phyloP scores from a whole-genome alignment of 2,797 vertebrate species.

The Melanogrammus aeglefinus region DNA sequence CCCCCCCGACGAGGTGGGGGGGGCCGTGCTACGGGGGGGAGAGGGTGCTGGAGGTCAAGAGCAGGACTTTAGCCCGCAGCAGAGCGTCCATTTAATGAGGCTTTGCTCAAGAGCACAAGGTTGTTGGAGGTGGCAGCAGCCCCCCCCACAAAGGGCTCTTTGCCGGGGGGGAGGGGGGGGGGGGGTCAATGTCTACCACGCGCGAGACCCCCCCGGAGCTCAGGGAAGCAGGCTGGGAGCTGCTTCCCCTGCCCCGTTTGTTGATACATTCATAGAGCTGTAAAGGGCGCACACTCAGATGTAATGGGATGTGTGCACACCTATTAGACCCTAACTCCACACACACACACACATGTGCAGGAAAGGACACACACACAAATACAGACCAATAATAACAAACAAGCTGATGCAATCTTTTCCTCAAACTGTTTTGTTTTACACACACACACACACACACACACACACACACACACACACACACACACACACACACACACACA shows the following conservation, averaged over 20 bases:
- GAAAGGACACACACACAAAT: not conserved
- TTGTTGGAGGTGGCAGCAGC: not conserved
- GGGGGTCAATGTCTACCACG: too few species aligned
- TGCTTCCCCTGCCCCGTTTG: not conserved
- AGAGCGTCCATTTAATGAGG: slow-evolving; percentile 53
- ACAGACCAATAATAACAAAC: not conserved
- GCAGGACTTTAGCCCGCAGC: slow-evolving; percentile 1
- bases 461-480: slow-evolving; percentile 7
- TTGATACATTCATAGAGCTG: slow-evolving; percentile 1
- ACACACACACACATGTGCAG: not conserved
- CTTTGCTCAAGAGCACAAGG: slow-evolving; percentile 52
- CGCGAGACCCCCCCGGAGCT: not conserved
- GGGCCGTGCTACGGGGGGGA: slow-evolving; percentile 23
- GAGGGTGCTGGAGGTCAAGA: slow-evolving; percentile 32
- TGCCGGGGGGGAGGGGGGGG: too few species aligned
- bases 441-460: slow-evolving; percentile 6
- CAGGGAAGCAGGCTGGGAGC: not conserved
- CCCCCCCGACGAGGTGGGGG: not conserved
- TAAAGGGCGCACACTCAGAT: not conserved
- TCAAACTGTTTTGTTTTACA: not conserved
- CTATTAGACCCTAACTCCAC: slow-evolving; percentile 6
- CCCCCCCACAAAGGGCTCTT: too few species aligned
- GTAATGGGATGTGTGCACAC: slow-evolving; percentile 16
- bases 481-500: slow-evolving; percentile 17
- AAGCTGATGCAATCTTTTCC: slow-evolving; percentile 2